Base-by-base conservation (phyloP, 1,140 invertebrate species). In the Plectrocnemia conspersa region DNA sequence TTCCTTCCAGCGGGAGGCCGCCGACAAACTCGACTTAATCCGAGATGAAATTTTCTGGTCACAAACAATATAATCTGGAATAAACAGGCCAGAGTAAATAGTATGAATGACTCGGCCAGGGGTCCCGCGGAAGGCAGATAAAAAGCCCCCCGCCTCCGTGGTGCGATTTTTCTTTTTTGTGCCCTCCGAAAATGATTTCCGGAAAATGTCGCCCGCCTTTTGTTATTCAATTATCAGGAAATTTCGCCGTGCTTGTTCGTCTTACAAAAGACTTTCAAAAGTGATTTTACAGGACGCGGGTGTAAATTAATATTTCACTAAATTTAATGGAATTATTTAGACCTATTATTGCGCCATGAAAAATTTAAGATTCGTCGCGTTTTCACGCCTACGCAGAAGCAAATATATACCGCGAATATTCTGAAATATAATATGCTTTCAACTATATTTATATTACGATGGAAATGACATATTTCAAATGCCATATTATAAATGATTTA, bases 181-280 rank as follows among this genome's bases (percentile, higher is more conserved):
- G 19, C 23, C 13, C 47, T 23, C n/a, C n/a, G 16, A 54, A 54
- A 54, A 58, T 58, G 52, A 54, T 49, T 58, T 49, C 50, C 52
- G 22, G 56, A 19, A 33, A 46, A 52, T 58, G 56, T 58, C 56
- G 50, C 55, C 49, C 53, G 56, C 50, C 52, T 40, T 58, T 58
- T 58, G 56, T 58, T 54, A 58, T 58, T 58, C 56, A 58, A 58
- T 58, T 58, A 58, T 58, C 56, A 58, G 56, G 49, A 58, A 58
- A 58, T 53, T 58, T 42, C 47, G 41, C 35, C 48, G 44, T 40
- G 22, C 46, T 33, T 50, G 35, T 27, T 23, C 19, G 36, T 27
- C 21, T 11, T 24, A 19, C 18, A 27, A 47, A 47, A 29, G 23
- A 3, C 44, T 29, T 19, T 10, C 11, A n/a, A 47, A 47, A 47